Evolutionary conservation across 2,888 invertebrate species (phyloP).

Genomic region (Tipula helvola): DNA sequence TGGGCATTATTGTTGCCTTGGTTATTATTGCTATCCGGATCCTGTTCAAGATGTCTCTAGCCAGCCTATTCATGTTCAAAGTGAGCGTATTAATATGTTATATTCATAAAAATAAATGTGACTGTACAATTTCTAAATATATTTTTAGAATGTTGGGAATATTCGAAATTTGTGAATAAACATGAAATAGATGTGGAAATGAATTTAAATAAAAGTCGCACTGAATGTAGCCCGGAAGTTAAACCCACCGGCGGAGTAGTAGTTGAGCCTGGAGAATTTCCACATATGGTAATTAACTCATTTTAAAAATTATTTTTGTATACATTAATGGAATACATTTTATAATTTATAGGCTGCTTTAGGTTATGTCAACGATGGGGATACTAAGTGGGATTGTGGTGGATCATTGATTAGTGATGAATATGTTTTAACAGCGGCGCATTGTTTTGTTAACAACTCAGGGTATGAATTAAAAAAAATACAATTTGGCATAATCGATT

Average conservation of each 20-base stretch:
- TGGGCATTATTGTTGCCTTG: not conserved
- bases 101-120: not conserved
- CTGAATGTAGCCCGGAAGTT: not conserved
- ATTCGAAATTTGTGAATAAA: not conserved
- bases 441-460: constrained; percentile 32
- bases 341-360: not conserved
- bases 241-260: not conserved
- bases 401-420: constrained; percentile 43
- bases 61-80: not conserved
- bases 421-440: constrained; percentile 47
- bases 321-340: not conserved
- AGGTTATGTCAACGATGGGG: not conserved
- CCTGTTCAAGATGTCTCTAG: not conserved
- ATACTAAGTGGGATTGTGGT: constrained; percentile 39
- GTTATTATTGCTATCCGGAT: not conserved
- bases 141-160: not conserved
- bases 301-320: not conserved
- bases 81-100: not conserved
- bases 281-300: not conserved
- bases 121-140: too few relatives aligned
- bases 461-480: not conserved
- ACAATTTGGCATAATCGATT: not conserved
- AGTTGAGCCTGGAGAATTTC: not conserved
- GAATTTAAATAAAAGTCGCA: not conserved
- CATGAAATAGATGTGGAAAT: not conserved